phyloP scores from a whole-genome alignment of 2,797 vertebrate genomes.

The Trichosurus vulpecula region DNA sequence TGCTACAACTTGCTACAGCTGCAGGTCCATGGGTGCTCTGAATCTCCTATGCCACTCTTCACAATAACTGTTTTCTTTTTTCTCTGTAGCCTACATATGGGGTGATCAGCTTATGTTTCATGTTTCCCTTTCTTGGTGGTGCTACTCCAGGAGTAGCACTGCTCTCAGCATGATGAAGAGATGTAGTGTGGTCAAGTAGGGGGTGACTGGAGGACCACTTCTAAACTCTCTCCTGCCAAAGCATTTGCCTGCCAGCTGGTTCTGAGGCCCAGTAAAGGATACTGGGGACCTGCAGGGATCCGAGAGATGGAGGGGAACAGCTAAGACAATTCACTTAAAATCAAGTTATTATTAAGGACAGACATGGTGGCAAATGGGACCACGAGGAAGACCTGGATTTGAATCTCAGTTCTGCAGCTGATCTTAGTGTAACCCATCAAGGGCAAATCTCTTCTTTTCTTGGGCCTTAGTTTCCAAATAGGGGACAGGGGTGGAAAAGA shows the following conservation, averaged over 20 bases:
- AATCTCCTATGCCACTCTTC: background rate
- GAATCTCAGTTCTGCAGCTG: background rate
- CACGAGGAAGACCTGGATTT: background rate
- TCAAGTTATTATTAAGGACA: background rate
- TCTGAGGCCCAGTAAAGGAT: background rate
- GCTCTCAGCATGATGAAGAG: background rate
- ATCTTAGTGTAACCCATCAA: background rate
- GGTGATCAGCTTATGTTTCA: background rate
- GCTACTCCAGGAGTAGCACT: background rate
- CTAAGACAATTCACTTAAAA: background rate
- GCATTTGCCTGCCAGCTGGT: background rate
- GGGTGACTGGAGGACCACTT: background rate
- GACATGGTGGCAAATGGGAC: background rate
- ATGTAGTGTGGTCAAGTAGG: background rate
- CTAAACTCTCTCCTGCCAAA: background rate
- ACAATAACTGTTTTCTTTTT: background rate
- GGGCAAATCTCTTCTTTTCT: background rate
- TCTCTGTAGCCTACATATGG: background rate
- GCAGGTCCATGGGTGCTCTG: background rate
- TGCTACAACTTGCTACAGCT: background rate
- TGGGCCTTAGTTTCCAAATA: background rate
- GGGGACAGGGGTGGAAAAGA: background rate
- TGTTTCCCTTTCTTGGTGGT: background rate
- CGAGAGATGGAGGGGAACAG: background rate
- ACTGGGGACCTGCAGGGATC: background rate